Evolutionary conservation across 2,888 invertebrate genomes (phyloP), one percentile per base, ranked within the genome.

Genomic region (Tethea ocularis): DNA sequence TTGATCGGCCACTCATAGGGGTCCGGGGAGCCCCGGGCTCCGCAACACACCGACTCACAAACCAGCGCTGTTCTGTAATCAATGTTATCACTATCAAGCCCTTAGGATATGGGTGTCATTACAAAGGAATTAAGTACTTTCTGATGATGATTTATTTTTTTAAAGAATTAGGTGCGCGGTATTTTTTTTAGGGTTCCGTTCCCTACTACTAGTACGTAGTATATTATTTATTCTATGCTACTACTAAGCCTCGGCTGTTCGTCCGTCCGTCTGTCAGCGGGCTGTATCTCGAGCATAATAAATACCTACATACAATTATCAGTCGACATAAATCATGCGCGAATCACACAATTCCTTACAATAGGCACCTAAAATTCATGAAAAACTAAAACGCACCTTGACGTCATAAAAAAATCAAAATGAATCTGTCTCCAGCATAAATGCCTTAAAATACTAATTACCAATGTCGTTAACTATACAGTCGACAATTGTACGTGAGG

Each of bases 401-500:
- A 17, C 46, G 8, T 20, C 20, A 10, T 7, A 38, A 17, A 41
- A 41, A 17, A 41, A 17, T n/a, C 17, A 17, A 41, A 41, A 6
- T 13, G 33, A 41, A 41, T 41, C n/a, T 6, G n/a, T 41, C 4
- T 41, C 6, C 0, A 41, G 17, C 41, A 66, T 66, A 63, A 66
- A 58, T 57, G 60, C 58, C 54, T 57, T 59, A 61, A 61, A 66
- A 67, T 66, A 69, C 61, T 68, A 69, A 69, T 66, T 59, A 66
- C 67, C 52, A 54, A 66, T 64, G 59, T 64, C 60, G 57, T 66
- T 64, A 68, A 62, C 62, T 64, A 63, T 67, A 72, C 74, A 67
- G 65, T 72, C 73, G 74, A 75, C 77, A 73, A 74, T 68, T 63
- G 62, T 61, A 60, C 66, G 69, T 71, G 74, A 80, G 82, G 80